Conservation (phyloP, 2,888 invertebrate genomes). For the Syrphus vitripennis region DNA sequence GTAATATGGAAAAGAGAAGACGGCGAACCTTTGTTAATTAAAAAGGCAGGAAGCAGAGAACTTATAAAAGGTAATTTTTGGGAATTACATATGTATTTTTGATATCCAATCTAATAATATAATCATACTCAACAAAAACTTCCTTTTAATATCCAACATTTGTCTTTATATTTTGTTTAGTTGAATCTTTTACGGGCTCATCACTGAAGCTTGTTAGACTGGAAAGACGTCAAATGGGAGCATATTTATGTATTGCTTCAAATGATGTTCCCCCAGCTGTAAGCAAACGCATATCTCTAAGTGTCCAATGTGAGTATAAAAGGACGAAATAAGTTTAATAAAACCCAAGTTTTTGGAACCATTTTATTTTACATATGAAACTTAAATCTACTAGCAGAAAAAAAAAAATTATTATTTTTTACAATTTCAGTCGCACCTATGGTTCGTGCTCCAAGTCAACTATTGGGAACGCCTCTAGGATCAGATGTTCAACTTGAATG, state of each 20-base stretch:
- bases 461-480: conserved; percentile 92
- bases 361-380: no score
- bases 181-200: conserved; percentile 90
- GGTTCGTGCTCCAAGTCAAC: conserved; percentile 93
- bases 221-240: conserved; percentile 94
- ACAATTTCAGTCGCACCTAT: conserved; percentile 91
- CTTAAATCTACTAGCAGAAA: no score
- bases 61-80: conserved; percentile 80
- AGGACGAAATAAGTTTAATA: background rate
- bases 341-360: no score
- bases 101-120: no score
- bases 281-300: conserved; percentile 92
- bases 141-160: no score
- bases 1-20: conserved; percentile 92
- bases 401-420: no score
- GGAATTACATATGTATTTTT: no score
- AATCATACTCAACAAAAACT: no score
- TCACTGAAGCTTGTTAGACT: conserved; percentile 88
- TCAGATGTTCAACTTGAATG: conserved; percentile 93
- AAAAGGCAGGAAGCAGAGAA: conserved; percentile 82
- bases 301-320: conserved; percentile 93
- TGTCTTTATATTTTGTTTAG: conserved; percentile 79
- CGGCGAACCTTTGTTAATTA: conserved; percentile 84
- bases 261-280: conserved; percentile 96
- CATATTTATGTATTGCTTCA: conserved; percentile 94